Percentiles rank a stretch among this genome's conserved stretches.
Evolutionary conservation across 2,888 invertebrate species (phyloP).

Genomic region (Nesidiocoris tenuis): DNA sequence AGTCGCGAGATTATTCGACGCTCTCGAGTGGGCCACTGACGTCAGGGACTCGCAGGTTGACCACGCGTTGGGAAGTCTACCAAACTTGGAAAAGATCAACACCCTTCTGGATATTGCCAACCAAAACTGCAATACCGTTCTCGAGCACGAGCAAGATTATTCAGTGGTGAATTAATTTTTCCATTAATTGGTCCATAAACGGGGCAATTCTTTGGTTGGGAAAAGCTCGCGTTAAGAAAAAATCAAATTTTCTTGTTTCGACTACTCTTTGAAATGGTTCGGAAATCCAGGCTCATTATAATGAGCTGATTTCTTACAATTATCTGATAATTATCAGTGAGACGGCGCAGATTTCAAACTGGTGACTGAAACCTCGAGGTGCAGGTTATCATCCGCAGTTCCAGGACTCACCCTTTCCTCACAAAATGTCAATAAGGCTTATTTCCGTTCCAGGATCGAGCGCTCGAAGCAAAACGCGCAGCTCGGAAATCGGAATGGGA

Average conservation of each 20-base stretch:
- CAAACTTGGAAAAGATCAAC: slow-evolving; percentile 63
- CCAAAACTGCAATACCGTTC: slow-evolving; percentile 63
- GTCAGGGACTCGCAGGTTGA: slow-evolving; percentile 73
- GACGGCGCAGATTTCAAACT: too few relatives aligned
- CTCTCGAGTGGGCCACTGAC: slow-evolving; percentile 74
- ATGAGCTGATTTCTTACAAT: too few relatives aligned
- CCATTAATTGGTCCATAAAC: background rate
- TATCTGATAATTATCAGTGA: too few relatives aligned
- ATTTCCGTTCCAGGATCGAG: slow-evolving; percentile 58
- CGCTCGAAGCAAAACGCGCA: slow-evolving; percentile 58
- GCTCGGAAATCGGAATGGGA: slow-evolving; percentile 66
- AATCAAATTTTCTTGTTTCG: too few relatives aligned
- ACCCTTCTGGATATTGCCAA: slow-evolving; percentile 67
- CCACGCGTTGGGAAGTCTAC: slow-evolving; percentile 64
- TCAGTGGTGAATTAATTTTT: slow-evolving; percentile 56
- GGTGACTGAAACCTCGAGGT: too few relatives aligned
- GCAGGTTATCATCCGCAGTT: too few relatives aligned
- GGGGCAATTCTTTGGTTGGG: background rate
- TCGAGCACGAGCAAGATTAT: slow-evolving; percentile 61
- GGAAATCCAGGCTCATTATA: too few relatives aligned
- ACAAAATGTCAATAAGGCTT: too few relatives aligned
- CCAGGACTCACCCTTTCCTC: too few relatives aligned
- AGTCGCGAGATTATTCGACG: slow-evolving; percentile 73
- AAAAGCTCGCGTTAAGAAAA: too few relatives aligned
- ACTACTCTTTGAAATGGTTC: too few relatives aligned